Base-by-base conservation (phyloP, 2,797 vertebrate genomes). In the Sebastes variabilis region DNA sequence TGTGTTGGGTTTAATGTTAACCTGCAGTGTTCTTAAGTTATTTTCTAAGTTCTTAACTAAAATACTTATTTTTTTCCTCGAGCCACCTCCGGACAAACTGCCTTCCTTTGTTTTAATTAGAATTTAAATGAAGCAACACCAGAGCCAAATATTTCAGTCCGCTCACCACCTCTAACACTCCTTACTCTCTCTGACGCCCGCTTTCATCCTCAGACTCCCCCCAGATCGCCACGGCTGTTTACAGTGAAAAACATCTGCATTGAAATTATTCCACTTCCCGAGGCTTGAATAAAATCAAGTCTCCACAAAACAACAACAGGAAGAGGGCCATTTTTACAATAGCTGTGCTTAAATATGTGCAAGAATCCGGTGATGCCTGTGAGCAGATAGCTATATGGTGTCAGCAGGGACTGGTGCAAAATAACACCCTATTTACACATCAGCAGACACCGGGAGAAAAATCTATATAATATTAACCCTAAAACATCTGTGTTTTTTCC, bases 231-330 rank as follows among this genome's bases (percentile, higher is more conserved):
- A 80, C 67, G 88, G 91, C 94, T 95, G 95, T 94, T 96, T 93
- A 95, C 94, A 94, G 95, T 96, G 94, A 95, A 94, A 96, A 95
- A 96, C 95, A 96, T 96, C 96, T 96, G 96, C 95, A 96, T 95
- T 96, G 94, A 95, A 96, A 96, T 94, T 93, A 96, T 95, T 96
- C 94, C 88, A 92, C 94, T 96, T 96, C 95, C 95, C 88, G 93
- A 83, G 95, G 95, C 94, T 92, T 95, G 94, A 95, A 96, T 94
- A 94, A 95, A 96, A 94, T 94, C 94, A 92, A 91, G 94, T 90
- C 91, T 92, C 89, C 83, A 83, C 94, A 95, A 94, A 96, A 96
- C 94, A 96, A 96, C 94, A 96, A 96, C 96, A 96, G 95, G 96
- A 96, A 96, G 94, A 94, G 91, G 90, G 89, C 88, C 92, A 94